phyloP scores from a whole-genome alignment of 2,797 vertebrate species.

The Pipistrellus pipistrellus region DNA sequence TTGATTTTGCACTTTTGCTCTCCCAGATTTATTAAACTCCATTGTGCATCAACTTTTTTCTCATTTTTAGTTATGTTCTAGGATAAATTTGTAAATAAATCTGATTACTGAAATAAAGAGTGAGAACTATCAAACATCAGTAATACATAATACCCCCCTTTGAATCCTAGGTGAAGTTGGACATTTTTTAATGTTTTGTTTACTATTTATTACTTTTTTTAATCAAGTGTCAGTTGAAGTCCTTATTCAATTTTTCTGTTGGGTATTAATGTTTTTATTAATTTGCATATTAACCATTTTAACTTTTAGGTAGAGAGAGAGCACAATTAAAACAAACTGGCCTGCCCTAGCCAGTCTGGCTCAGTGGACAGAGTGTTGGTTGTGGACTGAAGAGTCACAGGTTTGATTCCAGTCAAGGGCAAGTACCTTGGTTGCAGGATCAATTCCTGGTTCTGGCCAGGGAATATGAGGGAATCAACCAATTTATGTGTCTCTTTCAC shows the following conservation, averaged over 20 bases:
- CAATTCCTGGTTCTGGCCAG: no score
- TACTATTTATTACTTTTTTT: not conserved
- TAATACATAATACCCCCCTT: not conserved
- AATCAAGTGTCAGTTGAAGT: not conserved
- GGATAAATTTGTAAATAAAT: not conserved
- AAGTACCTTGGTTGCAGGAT: no score
- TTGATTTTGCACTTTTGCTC: not conserved
- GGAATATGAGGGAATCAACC: no score
- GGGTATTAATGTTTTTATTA: not conserved
- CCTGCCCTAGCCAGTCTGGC: no score
- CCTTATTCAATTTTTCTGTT: not conserved
- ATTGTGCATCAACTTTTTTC: not conserved
- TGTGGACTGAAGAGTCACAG: no score
- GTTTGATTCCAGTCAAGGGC: no score
- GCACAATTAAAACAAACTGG: slow-evolving; percentile 13
- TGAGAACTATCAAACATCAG: not conserved
- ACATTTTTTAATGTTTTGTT: not conserved
- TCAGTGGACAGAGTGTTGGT: no score
- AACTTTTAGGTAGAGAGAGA: not conserved
- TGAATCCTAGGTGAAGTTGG: not conserved
- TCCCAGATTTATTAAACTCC: not conserved
- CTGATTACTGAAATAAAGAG: not conserved
- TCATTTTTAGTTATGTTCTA: slow-evolving; percentile 32
- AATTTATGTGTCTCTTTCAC: no score
- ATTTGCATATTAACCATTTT: slow-evolving; percentile 11